These are phyloP conservation scores for Pantherophis vulpinus DNA, from an alignment of 2,797 vertebrate species.

Conservation along the genomic window DNA sequence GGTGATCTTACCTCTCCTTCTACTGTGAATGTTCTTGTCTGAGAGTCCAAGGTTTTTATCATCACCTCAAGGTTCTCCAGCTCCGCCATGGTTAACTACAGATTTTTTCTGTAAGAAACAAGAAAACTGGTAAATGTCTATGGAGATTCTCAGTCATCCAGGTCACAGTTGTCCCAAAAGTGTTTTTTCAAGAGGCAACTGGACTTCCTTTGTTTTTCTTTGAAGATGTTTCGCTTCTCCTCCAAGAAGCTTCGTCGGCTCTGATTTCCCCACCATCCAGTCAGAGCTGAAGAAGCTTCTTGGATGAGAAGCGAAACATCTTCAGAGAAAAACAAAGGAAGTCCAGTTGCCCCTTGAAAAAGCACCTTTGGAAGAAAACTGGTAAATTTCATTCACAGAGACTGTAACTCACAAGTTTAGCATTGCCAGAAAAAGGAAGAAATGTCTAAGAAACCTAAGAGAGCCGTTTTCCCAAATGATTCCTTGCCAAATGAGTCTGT, in stretches of 20 bases:
- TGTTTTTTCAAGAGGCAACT: no score
- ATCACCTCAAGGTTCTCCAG: conserved; percentile 84
- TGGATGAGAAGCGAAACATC: no score
- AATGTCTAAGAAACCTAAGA: not conserved
- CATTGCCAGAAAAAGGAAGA: not conserved
- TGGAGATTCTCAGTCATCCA: no score
- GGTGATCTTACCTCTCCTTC: conserved; percentile 78
- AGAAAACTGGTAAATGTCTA: not conserved
- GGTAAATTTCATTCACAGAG: not conserved
- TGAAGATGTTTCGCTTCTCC: no score
- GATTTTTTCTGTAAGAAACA: conserved; percentile 18
- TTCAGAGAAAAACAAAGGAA: no score
- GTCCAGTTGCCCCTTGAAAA: no score
- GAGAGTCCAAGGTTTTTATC: conserved; percentile 92
- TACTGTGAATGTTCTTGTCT: conserved; percentile 88
- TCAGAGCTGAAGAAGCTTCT: no score
- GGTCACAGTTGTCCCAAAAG: no score
- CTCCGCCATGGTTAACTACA: conserved; percentile 75
- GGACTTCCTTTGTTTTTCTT: no score
- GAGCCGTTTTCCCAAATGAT: not conserved
- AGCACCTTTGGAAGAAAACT: no score
- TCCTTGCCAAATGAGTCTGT: not conserved
- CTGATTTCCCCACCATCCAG: no score
- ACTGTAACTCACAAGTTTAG: not conserved
- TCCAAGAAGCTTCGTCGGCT: no score